Evolutionary conservation across 2,888 invertebrate genomes (phyloP).

Genomic region (Pardosa pseudoannulata): DNA sequence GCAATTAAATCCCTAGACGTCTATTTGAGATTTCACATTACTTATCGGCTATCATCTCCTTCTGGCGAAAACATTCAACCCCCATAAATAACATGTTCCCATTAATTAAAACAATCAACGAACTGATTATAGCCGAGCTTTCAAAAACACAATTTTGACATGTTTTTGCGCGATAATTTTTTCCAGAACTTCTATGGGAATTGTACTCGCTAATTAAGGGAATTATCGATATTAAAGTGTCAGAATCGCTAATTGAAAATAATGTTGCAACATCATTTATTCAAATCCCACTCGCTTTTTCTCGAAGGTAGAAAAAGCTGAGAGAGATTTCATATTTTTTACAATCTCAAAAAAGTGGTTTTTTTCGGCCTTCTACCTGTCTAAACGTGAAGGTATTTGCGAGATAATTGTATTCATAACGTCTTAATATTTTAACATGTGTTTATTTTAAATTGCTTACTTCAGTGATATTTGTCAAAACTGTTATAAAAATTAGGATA

Average conservation of each 20-base stretch:
- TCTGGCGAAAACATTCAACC: slow-evolving; percentile 48
- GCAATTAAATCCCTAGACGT: slow-evolving; percentile 43
- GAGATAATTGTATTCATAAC: background rate
- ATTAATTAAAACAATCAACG: slow-evolving; percentile 70
- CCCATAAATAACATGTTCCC: slow-evolving; percentile 44
- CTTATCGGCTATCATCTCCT: slow-evolving; percentile 53
- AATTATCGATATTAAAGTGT: slow-evolving; percentile 72
- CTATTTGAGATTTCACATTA: slow-evolving; percentile 26
- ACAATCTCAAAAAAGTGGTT: slow-evolving; percentile 19
- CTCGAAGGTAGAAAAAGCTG: background rate
- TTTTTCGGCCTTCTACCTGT: slow-evolving; percentile 16
- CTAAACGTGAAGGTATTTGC: background rate
- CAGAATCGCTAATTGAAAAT: slow-evolving; percentile 68
- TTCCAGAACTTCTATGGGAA: slow-evolving; percentile 51
- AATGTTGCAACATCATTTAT: slow-evolving; percentile 72
- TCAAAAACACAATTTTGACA: slow-evolving; percentile 63
- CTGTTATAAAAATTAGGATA: background rate
- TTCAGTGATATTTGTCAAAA: slow-evolving; percentile 18
- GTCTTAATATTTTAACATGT: slow-evolving; percentile 37
- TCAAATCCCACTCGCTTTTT: slow-evolving; percentile 44
- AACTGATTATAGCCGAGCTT: slow-evolving; percentile 29
- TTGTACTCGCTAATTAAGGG: slow-evolving; percentile 69
- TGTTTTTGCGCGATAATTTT: slow-evolving; percentile 36
- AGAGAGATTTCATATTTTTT: slow-evolving; percentile 23
- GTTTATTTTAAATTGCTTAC: slow-evolving; percentile 28